These are phyloP conservation scores for Drosophila sordidapex DNA, from an alignment of 2,888 invertebrate genomes.

Conservation along the genomic window DNA sequence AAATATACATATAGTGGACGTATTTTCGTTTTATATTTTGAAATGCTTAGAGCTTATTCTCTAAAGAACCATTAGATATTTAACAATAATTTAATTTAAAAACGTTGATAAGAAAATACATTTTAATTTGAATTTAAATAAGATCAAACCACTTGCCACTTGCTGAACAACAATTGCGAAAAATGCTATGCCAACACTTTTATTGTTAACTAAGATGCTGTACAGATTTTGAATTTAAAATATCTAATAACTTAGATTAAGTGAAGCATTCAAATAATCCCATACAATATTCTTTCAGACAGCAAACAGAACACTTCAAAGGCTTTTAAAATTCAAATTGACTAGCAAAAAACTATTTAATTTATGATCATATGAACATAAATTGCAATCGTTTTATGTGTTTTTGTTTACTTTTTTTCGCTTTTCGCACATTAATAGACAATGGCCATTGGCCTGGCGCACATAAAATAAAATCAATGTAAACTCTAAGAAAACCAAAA, in stretches of 20 bases:
- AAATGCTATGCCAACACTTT: background rate
- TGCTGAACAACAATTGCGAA: background rate
- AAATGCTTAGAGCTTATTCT: background rate
- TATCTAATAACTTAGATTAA: background rate
- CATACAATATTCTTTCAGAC: background rate
- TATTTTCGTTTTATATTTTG: background rate
- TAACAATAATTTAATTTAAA: constrained; percentile 14
- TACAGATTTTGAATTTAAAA: background rate
- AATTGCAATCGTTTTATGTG: constrained; percentile 22
- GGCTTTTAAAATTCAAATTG: constrained; percentile 1
- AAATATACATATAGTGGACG: background rate
- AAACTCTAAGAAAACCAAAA: constrained; percentile 26
- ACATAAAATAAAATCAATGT: constrained; percentile 30
- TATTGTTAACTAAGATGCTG: background rate
- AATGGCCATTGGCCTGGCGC: constrained; percentile 18
- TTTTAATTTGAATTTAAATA: background rate
- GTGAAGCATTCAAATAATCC: background rate
- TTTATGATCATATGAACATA: constrained; percentile 17
- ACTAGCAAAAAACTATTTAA: constrained; percentile 27
- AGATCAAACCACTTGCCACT: background rate
- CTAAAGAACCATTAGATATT: background rate
- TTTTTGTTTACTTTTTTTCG: background rate
- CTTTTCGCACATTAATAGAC: constrained; percentile 32
- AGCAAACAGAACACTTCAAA: constrained; percentile 7
- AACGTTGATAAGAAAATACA: background rate